phyloP scores from a whole-genome alignment of 2,113 vertebrate species.

The Esox niger region DNA sequence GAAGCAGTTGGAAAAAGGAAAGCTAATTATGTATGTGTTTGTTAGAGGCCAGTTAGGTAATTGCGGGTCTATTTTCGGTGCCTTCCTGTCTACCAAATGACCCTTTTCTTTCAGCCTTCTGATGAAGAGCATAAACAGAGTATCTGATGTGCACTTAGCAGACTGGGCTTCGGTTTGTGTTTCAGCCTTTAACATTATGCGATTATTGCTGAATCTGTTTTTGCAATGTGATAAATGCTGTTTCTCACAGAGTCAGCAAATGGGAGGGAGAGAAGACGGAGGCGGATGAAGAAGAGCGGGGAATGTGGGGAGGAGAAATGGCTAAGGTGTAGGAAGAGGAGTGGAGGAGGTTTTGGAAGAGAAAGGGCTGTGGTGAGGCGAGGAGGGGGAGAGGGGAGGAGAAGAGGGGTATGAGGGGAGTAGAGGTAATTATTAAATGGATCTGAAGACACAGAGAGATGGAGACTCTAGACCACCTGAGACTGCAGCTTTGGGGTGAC shows the following conservation, averaged over 20 bases:
- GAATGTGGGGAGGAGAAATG: constrained; percentile 39
- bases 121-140: background rate
- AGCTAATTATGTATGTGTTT: constrained; percentile 51
- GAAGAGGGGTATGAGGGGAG: background rate
- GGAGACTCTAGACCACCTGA: constrained; percentile 40
- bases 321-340: constrained; percentile 10
- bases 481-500: constrained; percentile 17
- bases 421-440: constrained; percentile 49
- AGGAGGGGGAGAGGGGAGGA: constrained; percentile 11
- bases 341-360: background rate
- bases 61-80: constrained; percentile 61
- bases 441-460: constrained; percentile 37
- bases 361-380: too few relatives aligned
- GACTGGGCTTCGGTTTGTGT: background rate
- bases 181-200: background rate
- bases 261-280: background rate
- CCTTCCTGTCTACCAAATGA: constrained; percentile 7
- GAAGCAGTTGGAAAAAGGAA: constrained; percentile 47
- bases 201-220: too few relatives aligned
- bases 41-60: constrained; percentile 46
- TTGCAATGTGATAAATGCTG: too few relatives aligned
- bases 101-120: background rate
- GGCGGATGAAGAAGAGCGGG: constrained; percentile 31
- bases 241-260: constrained; percentile 10
- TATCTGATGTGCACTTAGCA: too few relatives aligned